phyloP scores from a whole-genome alignment of 2,797 vertebrate species.

The Pelobates cultripes region DNA sequence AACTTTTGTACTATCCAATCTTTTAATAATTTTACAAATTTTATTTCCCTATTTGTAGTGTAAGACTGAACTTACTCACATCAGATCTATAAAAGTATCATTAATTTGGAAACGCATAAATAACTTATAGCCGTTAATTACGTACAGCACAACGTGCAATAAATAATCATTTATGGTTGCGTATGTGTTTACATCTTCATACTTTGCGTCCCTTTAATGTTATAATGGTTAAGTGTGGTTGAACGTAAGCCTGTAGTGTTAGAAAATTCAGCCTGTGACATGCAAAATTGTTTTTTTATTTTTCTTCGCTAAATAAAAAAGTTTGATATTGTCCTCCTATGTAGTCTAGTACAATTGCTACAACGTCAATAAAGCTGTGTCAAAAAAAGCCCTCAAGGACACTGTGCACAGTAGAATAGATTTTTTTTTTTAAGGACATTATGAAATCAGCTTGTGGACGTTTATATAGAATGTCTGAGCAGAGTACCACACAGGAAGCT shows the following conservation, averaged over 20 bases:
- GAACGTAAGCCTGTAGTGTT: slow-evolving; percentile 28
- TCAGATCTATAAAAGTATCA: too few species aligned
- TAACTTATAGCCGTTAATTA: too few species aligned
- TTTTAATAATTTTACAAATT: too few species aligned
- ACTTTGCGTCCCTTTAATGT: neutral
- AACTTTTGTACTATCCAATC: too few species aligned
- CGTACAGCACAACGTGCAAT: too few species aligned
- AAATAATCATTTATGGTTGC: neutral
- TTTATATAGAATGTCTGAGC: slow-evolving; percentile 32
- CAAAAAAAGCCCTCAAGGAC: slow-evolving; percentile 27
- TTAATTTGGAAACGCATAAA: too few species aligned
- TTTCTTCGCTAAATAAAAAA: slow-evolving; percentile 16
- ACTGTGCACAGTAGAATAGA: slow-evolving; percentile 13
- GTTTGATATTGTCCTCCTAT: slow-evolving; percentile 24
- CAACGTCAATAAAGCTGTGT: neutral
- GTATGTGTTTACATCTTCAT: neutral
- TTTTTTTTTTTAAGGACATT: neutral
- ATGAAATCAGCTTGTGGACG: slow-evolving; percentile 1
- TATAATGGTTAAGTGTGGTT: slow-evolving; percentile 37
- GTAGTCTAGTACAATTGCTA: slow-evolving; percentile 19
- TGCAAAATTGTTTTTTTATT: neutral
- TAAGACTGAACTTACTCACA: too few species aligned
- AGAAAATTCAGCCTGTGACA: slow-evolving; percentile 45
- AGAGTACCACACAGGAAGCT: slow-evolving; percentile 53
- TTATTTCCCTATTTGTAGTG: too few species aligned